Evolutionary conservation across 2,888 invertebrate species (phyloP).

Genomic region (Apotomis capreana): DNA sequence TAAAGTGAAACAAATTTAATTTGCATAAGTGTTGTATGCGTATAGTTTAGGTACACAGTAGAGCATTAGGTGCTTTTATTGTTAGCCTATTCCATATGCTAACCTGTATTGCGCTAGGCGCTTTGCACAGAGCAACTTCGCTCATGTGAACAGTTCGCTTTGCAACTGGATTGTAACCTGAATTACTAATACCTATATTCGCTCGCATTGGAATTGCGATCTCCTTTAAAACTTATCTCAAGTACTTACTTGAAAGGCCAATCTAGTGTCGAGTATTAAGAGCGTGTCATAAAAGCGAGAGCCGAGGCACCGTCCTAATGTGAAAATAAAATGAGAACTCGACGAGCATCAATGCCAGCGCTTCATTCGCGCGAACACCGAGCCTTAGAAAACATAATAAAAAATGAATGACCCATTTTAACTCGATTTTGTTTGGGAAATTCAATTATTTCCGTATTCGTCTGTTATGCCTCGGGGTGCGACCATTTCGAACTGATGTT

Average conservation of each 20-base stretch:
- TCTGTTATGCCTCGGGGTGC: slow-evolving; percentile 46
- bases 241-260: slow-evolving; percentile 13
- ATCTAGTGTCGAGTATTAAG: slow-evolving; percentile 14
- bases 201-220: not conserved
- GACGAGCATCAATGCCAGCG: slow-evolving; percentile 31
- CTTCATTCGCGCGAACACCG: slow-evolving; percentile 25
- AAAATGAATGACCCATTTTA: slow-evolving; percentile 59
- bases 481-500: slow-evolving; percentile 48
- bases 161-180: not conserved
- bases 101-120: not conserved
- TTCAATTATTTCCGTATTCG: slow-evolving; percentile 58
- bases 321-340: slow-evolving; percentile 34
- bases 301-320: slow-evolving; percentile 27
- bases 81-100: slow-evolving; percentile 8
- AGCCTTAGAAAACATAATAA: slow-evolving; percentile 47
- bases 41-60: slow-evolving; percentile 28
- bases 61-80: slow-evolving; percentile 32
- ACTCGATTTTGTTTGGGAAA: slow-evolving; percentile 56
- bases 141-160: not conserved
- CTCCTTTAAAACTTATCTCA: not conserved
- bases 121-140: not conserved
- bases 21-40: slow-evolving; percentile 38
- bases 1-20: slow-evolving; percentile 43
- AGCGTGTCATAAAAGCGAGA: slow-evolving; percentile 24
- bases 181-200: not conserved